Evolutionary conservation across 1,140 invertebrate genomes (phyloP), one percentile per base, ranked within the genome.

Genomic region (Diploscapter pachys): DNA sequence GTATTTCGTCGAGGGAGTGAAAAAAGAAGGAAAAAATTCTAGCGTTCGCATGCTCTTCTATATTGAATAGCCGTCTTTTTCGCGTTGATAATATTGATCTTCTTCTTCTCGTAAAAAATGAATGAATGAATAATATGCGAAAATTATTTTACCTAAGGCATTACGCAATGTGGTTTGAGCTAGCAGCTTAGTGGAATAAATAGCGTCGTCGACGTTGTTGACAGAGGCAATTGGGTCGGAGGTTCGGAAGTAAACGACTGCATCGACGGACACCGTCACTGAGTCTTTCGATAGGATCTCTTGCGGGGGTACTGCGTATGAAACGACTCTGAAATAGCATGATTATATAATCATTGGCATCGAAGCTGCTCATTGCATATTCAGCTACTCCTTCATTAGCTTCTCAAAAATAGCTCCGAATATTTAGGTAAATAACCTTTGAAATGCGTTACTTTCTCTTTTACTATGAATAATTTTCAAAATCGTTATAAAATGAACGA

Each of bases 121-220:
- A 59, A 59, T 59, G 13, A 59, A 11, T 59, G 57, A 59, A 59
- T 59, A 59, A 59, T 2, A 2, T 11, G 11, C 11, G 13, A 31
- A 31, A 31, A 31, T 31, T 1, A 31, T 31, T 31, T 31, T 59
- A 81, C 81, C 83, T 53, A 85, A 72, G 63, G 83, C 88, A 76
- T 88, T 89, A 61, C 88, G 77, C 5, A 88, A 81, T n/a, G 83
- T 85, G 8, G 88, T 88, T 73, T 87, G 86, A 3, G 88, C 88
- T 50, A 88, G 78, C 4, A 88, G 85, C 66, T 87, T 86, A 4
- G 88, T 89, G 13, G 88, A 88, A 72, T 87, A 85, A 78, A 88
- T 86, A 13, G 87, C 88, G 78, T 89, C 87, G 73, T 87, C 88
- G 13, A 89, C 88, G 76, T 88, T 88, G 63, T 86, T 87, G 53